phyloP scores from a whole-genome alignment of 2,888 invertebrate species.

The Eupithecia inturbata region DNA sequence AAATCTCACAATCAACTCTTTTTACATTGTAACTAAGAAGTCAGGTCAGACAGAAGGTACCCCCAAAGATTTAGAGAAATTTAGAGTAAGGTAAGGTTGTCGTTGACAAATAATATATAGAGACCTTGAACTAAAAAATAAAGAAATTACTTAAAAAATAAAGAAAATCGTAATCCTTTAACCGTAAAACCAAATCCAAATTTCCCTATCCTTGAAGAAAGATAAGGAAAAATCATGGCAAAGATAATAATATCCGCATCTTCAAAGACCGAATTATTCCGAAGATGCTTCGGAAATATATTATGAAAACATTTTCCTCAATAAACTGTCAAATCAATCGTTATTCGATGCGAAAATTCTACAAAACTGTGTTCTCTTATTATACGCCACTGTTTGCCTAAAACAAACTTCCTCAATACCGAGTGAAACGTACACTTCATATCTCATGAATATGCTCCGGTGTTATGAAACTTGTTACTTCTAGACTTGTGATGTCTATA shows the following conservation, averaged over 20 bases:
- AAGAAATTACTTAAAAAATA: background rate
- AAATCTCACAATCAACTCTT: too few relatives aligned
- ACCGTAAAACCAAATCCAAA: background rate
- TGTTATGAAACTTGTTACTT: background rate
- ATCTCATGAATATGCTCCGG: background rate
- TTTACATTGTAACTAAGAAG: too few relatives aligned
- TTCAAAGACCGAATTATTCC: background rate
- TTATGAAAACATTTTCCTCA: slow-evolving; percentile 20
- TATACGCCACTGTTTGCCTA: background rate
- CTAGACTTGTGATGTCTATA: background rate
- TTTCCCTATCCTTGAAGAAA: background rate
- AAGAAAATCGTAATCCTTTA: background rate
- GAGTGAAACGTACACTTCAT: background rate
- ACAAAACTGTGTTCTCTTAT: background rate
- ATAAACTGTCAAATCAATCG: slow-evolving; percentile 14
- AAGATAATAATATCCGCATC: slow-evolving; percentile 1
- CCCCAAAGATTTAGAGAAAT: too few relatives aligned
- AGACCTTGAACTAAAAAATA: background rate
- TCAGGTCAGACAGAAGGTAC: too few relatives aligned
- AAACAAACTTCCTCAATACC: background rate
- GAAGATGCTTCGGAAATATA: slow-evolving; percentile 7
- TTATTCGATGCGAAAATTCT: background rate
- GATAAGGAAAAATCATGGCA: slow-evolving; percentile 1
- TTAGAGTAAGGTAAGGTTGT: too few relatives aligned
- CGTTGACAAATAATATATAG: too few relatives aligned